phyloP scores from a whole-genome alignment of 1,140 invertebrate genomes.

The Phortica variegata region DNA sequence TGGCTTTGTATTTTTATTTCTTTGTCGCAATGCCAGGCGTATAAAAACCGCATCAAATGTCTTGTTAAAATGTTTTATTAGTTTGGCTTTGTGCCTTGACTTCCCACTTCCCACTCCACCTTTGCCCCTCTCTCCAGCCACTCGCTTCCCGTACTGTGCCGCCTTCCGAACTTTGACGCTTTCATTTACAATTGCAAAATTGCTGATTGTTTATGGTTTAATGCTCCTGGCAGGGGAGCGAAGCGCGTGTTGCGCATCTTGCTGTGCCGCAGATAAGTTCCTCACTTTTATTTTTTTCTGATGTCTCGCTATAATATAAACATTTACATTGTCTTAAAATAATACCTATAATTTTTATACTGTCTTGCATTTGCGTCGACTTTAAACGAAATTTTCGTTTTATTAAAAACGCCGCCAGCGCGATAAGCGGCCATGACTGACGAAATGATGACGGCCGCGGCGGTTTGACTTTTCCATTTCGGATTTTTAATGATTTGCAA shows the following conservation, averaged over 20 bases:
- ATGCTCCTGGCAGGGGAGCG: neutral
- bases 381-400: too few species aligned
- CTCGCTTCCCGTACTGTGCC: too few species aligned
- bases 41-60: conserved; percentile 51
- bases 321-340: conserved; percentile 21
- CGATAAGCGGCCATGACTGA: conserved; percentile 21
- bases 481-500: conserved; percentile 15
- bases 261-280: conserved; percentile 38
- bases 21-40: conserved; percentile 41
- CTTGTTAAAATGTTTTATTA: conserved; percentile 54
- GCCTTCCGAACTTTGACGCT: neutral
- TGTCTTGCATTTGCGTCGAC: too few species aligned
- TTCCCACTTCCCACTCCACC: conserved; percentile 5
- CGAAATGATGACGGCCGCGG: too few species aligned
- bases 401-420: conserved; percentile 43
- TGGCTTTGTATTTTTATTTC: conserved; percentile 41
- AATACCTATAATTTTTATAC: too few species aligned
- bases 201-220: conserved; percentile 38
- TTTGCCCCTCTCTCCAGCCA: too few species aligned
- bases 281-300: too few species aligned
- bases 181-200: conserved; percentile 43
- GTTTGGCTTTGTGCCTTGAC: conserved; percentile 35
- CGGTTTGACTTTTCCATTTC: neutral
- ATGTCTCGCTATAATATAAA: conserved; percentile 39
- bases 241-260: conserved; percentile 20